Base-by-base conservation (phyloP, 2,888 invertebrate species). In the Oxyteleia sp. region DNA sequence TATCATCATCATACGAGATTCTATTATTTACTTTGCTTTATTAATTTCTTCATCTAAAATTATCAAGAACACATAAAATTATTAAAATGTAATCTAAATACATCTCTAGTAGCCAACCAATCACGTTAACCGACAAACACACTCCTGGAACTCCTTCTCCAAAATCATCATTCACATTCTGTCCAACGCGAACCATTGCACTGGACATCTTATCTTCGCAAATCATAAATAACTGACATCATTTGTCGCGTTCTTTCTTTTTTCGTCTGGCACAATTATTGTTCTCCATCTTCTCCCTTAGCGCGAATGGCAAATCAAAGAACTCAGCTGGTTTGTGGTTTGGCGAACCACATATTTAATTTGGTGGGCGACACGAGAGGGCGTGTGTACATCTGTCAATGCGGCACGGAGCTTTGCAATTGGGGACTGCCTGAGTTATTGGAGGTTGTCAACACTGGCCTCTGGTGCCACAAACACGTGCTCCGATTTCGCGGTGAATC, bases 331-430 rank as follows among this genome's bases (percentile, higher is more conserved):
- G 47, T 71, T 69, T 41, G 84, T 75, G 84, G 84, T 76, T 79
- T 71, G 71, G 63, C 45, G 82, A 78, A 85, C 79, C 88, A 85
- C 85, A 89, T 89, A 90, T 91, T 91, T 91, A 91, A 91, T 91
- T 91, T 88, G 87, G 85, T 87, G 84, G 84, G 84, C 88, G 88
- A 90, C 89, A 88, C 90, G 85, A 88, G 89, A 85, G 88, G 91
- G 91, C 90, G 91, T 91, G 89, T 88, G 85, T 90, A 90, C 91
- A 92, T 91, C 91, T 91, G 91, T 91, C 91, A 90, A 89, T 88
- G 88, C 90, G 86, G 84, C 79, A 80, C 87, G 85, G 82, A 86
- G 88, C 89, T 88, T 88, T 88, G 89, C 89, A 88, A 89, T 89
- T 87, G 87, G 87, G 88, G 87, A 84, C 49, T 87, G 89, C 88